phyloP scores from a whole-genome alignment of 2,113 vertebrate species.

The Rhynchopsitta pachyrhyncha region DNA sequence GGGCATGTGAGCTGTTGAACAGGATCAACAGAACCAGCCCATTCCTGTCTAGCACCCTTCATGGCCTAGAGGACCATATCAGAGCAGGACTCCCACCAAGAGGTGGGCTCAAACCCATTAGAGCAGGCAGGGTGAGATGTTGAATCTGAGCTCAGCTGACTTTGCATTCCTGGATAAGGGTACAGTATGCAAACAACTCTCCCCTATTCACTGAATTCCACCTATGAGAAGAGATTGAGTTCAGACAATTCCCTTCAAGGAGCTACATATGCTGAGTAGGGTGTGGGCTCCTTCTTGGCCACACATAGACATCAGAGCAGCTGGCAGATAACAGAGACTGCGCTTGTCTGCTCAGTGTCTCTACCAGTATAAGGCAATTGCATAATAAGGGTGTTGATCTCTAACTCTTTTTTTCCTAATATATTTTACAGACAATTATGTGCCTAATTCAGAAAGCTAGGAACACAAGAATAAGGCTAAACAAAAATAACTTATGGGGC shows the following conservation, averaged over 20 bases:
- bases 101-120: neutral
- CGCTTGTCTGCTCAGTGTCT: neutral
- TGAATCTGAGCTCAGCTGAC: neutral
- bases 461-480: neutral
- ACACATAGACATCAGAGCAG: neutral
- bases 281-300: neutral
- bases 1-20: neutral
- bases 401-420: neutral
- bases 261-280: neutral
- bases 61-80: neutral
- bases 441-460: neutral
- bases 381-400: neutral
- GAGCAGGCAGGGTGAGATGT: neutral
- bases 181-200: rapidly evolving
- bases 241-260: neutral
- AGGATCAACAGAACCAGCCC: neutral
- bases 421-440: neutral
- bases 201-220: neutral
- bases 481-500: neutral
- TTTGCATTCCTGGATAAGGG: neutral
- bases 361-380: neutral
- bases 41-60: neutral
- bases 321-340: neutral
- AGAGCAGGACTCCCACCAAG: neutral
- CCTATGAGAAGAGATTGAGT: neutral